phyloP scores from a whole-genome alignment of 1,140 invertebrate species.

The Andrena cerasifolii region DNA sequence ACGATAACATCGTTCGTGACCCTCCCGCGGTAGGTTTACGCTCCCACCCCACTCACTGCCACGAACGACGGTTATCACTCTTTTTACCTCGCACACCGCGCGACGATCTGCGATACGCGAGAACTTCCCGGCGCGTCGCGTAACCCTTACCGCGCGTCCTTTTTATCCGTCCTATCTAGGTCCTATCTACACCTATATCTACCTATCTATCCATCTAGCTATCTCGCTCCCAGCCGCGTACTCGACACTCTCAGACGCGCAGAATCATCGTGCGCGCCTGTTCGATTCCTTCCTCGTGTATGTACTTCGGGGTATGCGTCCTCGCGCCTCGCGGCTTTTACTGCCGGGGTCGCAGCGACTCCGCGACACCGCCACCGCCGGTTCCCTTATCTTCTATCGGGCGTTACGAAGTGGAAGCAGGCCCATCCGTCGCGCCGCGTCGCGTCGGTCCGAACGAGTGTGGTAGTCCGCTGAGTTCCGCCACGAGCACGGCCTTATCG shows the following conservation, averaged over 20 bases:
- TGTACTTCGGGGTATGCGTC: constrained; percentile 35
- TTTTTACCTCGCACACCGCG: background rate
- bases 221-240: constrained; percentile 23
- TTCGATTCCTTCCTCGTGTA: constrained; percentile 59
- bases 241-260: constrained; percentile 53
- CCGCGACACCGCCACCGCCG: constrained; percentile 29
- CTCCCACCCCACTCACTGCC: background rate
- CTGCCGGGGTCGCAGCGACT: constrained; percentile 3
- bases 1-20: constrained; percentile 40
- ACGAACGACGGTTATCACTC: background rate
- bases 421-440: too few species aligned
- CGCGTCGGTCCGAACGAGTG: constrained; percentile 15
- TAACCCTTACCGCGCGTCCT: background rate
- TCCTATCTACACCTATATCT: constrained; percentile 30
- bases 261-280: constrained; percentile 65
- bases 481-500: constrained; percentile 28
- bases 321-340: constrained; percentile 18
- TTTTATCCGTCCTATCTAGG: constrained; percentile 12
- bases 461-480: constrained; percentile 22
- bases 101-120: background rate
- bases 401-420: constrained; percentile 22
- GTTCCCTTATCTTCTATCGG: constrained; percentile 24
- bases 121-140: background rate
- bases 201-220: constrained; percentile 40
- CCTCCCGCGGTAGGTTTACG: background rate